A percentile compares a stretch with the other conserved stretches of the same genome.
Conservation (phyloP, 2,888 invertebrate genomes). For the Phortica magna region DNA sequence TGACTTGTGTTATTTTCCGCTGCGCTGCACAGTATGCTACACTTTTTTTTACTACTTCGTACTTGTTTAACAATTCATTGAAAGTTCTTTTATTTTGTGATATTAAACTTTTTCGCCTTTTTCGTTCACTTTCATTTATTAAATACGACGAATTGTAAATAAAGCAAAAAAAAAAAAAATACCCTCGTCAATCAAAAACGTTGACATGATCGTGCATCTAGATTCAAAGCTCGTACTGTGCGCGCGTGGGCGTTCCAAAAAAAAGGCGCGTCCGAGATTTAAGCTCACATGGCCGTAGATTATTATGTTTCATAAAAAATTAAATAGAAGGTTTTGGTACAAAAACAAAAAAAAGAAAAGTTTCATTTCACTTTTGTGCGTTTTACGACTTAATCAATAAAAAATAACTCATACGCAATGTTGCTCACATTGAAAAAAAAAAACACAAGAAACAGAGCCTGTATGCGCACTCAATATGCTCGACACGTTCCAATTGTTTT, state of each 20-base stretch:
- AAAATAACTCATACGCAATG: constrained; percentile 21
- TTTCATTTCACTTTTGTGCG: neutral
- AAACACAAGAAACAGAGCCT: neutral
- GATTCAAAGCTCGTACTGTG: neutral
- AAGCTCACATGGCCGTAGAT: constrained; percentile 42
- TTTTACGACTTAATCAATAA: constrained; percentile 25
- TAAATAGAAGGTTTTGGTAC: constrained; percentile 51
- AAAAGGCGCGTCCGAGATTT: too few relatives aligned
- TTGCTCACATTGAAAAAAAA: neutral
- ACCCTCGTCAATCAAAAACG: constrained; percentile 71
- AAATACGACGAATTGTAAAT: too few relatives aligned
- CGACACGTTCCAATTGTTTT: constrained; percentile 27
- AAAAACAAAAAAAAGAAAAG: neutral
- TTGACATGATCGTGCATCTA: constrained; percentile 54
- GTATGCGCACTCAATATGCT: constrained; percentile 3
- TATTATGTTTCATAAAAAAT: constrained; percentile 66
- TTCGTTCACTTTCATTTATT: neutral
- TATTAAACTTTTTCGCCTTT: neutral
- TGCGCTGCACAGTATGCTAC: neutral
- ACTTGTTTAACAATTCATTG: constrained; percentile 9
- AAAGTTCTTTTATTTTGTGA: neutral
- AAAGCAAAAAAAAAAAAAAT: constrained; percentile 49
- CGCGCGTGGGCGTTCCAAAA: too few relatives aligned
- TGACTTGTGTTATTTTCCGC: neutral
- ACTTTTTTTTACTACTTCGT: neutral